A percentile compares a stretch with the other conserved stretches of the same genome.
These are phyloP conservation scores for Melanotaenia maccullochi DNA, from an alignment of 2,797 vertebrate genomes.

Conservation along the genomic window DNA sequence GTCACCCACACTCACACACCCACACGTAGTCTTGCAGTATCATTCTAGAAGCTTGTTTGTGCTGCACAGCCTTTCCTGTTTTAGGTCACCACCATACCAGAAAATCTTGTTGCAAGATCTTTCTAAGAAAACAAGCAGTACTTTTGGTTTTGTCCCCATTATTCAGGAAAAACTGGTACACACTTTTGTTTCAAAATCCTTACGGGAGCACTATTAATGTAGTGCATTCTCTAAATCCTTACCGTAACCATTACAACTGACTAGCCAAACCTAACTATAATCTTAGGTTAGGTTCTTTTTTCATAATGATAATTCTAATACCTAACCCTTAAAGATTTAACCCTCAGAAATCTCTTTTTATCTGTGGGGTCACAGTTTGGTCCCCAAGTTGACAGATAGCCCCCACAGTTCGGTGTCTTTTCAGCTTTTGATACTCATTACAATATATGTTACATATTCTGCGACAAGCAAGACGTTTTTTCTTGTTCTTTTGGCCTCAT, in stretches of 20 bases:
- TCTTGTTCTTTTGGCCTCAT: no score
- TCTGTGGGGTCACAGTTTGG: neutral
- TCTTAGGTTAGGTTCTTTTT: neutral
- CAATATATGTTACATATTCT: no score
- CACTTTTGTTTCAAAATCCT: neutral
- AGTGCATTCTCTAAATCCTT: neutral
- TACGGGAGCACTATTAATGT: neutral
- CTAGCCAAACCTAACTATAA: neutral
- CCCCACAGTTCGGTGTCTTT: neutral
- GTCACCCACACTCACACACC: no score
- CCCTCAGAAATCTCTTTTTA: no score
- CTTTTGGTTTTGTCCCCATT: no score
- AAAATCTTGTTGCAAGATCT: constrained; percentile 24
- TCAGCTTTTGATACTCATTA: neutral
- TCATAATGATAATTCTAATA: neutral
- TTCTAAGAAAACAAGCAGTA: no score
- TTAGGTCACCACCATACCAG: constrained; percentile 25
- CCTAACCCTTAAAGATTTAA: neutral
- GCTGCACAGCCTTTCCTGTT: neutral
- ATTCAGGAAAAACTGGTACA: neutral
- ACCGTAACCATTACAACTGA: neutral
- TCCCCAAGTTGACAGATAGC: neutral
- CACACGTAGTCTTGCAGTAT: neutral
- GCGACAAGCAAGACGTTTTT: no score
- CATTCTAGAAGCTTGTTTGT: constrained; percentile 1